Evolutionary conservation across 2,797 vertebrate genomes (phyloP).

Genomic region (Acanthis flammea): DNA sequence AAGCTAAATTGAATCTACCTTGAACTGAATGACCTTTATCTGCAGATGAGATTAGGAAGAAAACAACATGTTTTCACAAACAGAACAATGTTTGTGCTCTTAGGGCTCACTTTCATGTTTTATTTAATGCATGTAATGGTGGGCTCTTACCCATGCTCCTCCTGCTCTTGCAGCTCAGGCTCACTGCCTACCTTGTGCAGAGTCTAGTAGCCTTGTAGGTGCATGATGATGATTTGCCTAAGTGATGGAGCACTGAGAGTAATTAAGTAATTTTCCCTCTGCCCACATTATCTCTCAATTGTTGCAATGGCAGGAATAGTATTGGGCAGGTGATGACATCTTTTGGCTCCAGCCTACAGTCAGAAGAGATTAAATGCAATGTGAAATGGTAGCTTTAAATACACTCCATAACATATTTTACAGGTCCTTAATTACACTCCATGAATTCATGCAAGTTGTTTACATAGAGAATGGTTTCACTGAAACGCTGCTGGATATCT

Average conservation of each 20-base stretch:
- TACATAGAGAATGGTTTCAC: not conserved
- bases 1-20: not conserved
- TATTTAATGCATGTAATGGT: not conserved
- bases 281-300: not conserved
- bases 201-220: not conserved
- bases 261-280: not conserved
- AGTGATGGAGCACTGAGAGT: not conserved
- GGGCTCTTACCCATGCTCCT: not conserved
- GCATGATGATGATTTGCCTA: not conserved
- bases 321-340: not conserved
- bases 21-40: not conserved
- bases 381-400: not conserved
- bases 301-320: not conserved
- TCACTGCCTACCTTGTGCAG: not conserved
- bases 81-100: not conserved
- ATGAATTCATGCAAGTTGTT: not conserved
- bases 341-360: not conserved
- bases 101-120: not conserved
- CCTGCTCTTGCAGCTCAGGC: not conserved
- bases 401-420: not conserved
- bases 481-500: not conserved
- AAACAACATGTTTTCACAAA: not conserved
- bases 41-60: not conserved
- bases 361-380: not conserved
- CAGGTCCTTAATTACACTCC: not conserved